Evolutionary conservation across 2,888 invertebrate species (phyloP), one percentile per base, ranked within the genome.

Genomic region (Mythimna vitellina): DNA sequence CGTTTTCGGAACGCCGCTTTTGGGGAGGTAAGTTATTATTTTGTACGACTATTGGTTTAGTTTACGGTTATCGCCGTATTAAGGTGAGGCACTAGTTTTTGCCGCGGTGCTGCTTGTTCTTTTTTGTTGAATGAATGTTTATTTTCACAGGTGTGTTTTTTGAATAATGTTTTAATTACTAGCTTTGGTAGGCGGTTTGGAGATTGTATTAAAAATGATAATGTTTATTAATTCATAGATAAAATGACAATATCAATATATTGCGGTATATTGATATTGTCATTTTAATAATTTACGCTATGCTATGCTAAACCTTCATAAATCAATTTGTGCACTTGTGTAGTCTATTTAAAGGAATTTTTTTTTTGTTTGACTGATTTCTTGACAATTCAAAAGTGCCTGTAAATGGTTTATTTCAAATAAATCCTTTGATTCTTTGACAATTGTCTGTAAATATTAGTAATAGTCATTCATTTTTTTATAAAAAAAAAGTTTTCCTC

Each of bases 21-120:
- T 83, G 78, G 75, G 78, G 68, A 79, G 80, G 83, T 88, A 87
- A 88, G 78, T 88, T 88, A 92, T 92, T 91, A 91, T 92, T 91
- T 91, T 89, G 88, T 88, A 80, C 69, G 80, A 82, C 87, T 91
- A 92, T 93, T 91, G 92, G 92, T 93, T 92, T 94, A 90, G 90
- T 95, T 95, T 94, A 95, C 91, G 89, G 92, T 94, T 94, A 95
- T 94, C 92, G 86, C 85, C 76, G 78, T 72, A 84, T 90, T 92
- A 89, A 87, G 73, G 70, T 73, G 72, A 5, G 49, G 65, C 7
- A 84, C 85, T 73, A 65, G 76, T 80, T 78, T 78, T 76, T 82
- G 71, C 64, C 25, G 69, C 46, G 72, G 73, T 46, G 71, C 12
- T 42, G 73, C 38, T 56, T 67, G 38, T 75, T 49, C 29, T 63